phyloP scores from a whole-genome alignment of 2,797 vertebrate species.

The Synaphobranchus kaupii region DNA sequence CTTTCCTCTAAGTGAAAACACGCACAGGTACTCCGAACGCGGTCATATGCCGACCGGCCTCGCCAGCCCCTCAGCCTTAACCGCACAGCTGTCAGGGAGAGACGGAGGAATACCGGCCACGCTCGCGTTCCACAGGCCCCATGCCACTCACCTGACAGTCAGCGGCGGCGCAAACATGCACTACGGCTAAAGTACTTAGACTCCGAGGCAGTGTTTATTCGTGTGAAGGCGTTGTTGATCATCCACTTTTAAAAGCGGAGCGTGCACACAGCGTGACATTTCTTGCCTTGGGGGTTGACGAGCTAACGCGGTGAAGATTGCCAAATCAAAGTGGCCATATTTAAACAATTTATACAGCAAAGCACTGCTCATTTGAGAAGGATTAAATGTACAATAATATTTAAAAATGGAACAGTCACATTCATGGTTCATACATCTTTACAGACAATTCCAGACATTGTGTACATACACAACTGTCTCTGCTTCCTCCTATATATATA shows the following conservation, averaged over 20 bases:
- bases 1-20: slow-evolving; percentile 15
- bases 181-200: neutral
- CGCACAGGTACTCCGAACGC: neutral
- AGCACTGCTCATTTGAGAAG: slow-evolving; percentile 63
- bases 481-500: neutral
- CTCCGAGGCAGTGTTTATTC: neutral
- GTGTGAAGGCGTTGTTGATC: neutral
- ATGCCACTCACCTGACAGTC: neutral
- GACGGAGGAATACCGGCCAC: neutral
- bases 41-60: slow-evolving; percentile 22
- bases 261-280: neutral
- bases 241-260: neutral
- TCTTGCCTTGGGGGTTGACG: neutral
- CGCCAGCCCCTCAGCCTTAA: neutral
- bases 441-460: neutral
- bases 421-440: slow-evolving; percentile 37
- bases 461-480: slow-evolving; percentile 9
- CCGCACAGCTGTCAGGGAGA: neutral
- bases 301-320: slow-evolving; percentile 60
- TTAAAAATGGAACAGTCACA: slow-evolving; percentile 71
- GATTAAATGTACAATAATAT: slow-evolving; percentile 77
- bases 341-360: slow-evolving; percentile 76
- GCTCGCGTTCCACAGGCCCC: neutral
- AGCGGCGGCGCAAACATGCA: neutral
- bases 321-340: slow-evolving; percentile 71